Percentiles rank a stretch among this genome's conserved stretches.
Evolutionary conservation across 2,113 vertebrate genomes (phyloP).

Genomic region (Dromiciops gliroides): DNA sequence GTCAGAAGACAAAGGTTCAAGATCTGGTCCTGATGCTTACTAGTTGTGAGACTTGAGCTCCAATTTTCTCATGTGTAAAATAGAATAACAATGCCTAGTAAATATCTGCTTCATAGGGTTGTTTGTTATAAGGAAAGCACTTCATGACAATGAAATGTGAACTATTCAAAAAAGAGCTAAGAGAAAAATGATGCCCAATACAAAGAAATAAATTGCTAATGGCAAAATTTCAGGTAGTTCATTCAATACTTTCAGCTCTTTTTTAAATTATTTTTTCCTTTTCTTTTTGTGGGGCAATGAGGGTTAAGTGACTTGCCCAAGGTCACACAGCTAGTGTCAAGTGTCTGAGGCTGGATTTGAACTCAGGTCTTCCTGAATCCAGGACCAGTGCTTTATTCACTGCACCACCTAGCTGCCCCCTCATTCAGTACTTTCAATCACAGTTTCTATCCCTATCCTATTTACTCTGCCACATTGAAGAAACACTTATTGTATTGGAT

Average conservation of each 20-base stretch:
- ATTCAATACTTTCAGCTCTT: background rate
- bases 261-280: too few relatives aligned
- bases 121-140: background rate
- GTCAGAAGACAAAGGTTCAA: background rate
- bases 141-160: background rate
- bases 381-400: too few relatives aligned
- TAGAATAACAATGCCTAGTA: background rate
- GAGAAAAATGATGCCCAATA: background rate
- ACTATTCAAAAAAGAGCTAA: background rate
- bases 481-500: background rate
- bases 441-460: background rate
- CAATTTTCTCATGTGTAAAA: background rate
- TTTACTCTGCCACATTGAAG: background rate
- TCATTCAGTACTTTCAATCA: background rate
- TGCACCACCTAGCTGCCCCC: too few relatives aligned
- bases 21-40: background rate
- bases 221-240: background rate
- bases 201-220: background rate
- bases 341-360: too few relatives aligned
- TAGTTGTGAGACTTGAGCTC: background rate
- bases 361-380: too few relatives aligned
- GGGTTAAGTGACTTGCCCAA: too few relatives aligned
- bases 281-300: too few relatives aligned
- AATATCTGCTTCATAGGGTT: background rate
- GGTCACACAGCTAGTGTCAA: too few relatives aligned